Evolutionary conservation across 2,888 invertebrate species (phyloP).

Genomic region (Osmoderma eremita): DNA sequence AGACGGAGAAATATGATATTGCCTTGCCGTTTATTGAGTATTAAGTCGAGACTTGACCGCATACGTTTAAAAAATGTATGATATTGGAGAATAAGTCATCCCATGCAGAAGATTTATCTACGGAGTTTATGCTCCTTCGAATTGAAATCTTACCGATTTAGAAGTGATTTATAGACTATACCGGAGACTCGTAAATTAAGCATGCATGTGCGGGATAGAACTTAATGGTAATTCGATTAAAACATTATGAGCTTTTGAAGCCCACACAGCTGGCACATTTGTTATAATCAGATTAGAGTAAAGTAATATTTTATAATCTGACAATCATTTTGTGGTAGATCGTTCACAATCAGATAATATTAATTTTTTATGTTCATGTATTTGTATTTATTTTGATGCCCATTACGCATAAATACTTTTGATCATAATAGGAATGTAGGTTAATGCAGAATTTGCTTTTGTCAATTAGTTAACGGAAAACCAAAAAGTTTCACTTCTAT

Average conservation of each 20-base stretch:
- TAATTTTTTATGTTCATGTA: too few species aligned
- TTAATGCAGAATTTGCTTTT: too few species aligned
- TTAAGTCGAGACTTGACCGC: background rate
- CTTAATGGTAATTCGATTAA: constrained; percentile 8
- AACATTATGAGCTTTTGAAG: background rate
- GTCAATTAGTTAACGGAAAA: too few species aligned
- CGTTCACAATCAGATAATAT: background rate
- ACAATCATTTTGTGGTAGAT: background rate
- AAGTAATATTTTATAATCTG: background rate
- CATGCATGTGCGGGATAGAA: background rate
- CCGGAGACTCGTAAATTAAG: background rate
- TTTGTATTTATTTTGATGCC: background rate
- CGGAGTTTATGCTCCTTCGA: constrained; percentile 1
- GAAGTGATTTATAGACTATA: background rate
- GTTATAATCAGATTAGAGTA: too few species aligned
- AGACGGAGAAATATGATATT: constrained; percentile 29
- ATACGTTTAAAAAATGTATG: constrained; percentile 5
- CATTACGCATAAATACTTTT: background rate
- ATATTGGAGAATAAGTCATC: constrained; percentile 24
- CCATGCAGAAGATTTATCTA: constrained; percentile 11
- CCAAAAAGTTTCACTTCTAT: too few species aligned
- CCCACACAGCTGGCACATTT: background rate
- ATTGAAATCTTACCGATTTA: constrained; percentile 15
- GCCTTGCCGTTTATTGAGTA: constrained; percentile 3
- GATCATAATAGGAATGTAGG: too few species aligned